These are phyloP conservation scores for Cephus cinctus DNA, from an alignment of 1,140 invertebrate species.

Conservation along the genomic window DNA sequence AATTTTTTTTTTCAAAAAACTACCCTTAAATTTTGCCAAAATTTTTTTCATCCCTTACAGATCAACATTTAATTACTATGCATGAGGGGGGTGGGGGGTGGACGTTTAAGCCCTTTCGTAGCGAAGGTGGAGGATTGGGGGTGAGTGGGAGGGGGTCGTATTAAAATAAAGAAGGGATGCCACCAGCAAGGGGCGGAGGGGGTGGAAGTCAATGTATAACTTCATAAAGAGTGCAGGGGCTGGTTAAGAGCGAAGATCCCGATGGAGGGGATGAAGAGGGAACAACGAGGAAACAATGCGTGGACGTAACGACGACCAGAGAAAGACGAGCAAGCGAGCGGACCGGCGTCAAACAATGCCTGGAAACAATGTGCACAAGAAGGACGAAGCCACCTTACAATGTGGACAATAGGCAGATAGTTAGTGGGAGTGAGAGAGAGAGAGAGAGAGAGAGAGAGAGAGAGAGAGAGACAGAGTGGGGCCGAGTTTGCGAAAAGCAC, in stretches of 20 bases:
- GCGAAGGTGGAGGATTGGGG: too few species aligned
- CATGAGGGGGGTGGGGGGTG: too few species aligned
- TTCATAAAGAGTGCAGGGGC: constrained; percentile 23
- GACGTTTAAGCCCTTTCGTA: too few species aligned
- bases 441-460: constrained; percentile 1
- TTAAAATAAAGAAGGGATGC: neutral
- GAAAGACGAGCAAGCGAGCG: constrained; percentile 23
- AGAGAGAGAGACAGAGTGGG: constrained; percentile 4
- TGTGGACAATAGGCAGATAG: constrained; percentile 46
- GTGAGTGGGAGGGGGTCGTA: neutral
- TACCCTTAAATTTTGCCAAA: too few species aligned
- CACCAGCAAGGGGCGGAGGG: neutral
- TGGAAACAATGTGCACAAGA: constrained; percentile 43
- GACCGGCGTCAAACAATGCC: constrained; percentile 40
- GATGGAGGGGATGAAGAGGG: neutral
- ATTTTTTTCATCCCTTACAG: too few species aligned
- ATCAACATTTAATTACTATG: too few species aligned
- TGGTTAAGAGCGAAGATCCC: neutral
- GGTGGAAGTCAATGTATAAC: constrained; percentile 4
- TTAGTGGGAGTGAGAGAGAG: constrained; percentile 12
- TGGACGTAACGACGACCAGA: constrained; percentile 24
- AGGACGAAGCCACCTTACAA: constrained; percentile 43
- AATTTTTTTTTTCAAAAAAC: too few species aligned
- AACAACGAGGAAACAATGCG: constrained; percentile 37
- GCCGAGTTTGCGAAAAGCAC: too few species aligned